Conservation (phyloP, 2,888 invertebrate species). For the Gonocerus acuteangulatus region DNA sequence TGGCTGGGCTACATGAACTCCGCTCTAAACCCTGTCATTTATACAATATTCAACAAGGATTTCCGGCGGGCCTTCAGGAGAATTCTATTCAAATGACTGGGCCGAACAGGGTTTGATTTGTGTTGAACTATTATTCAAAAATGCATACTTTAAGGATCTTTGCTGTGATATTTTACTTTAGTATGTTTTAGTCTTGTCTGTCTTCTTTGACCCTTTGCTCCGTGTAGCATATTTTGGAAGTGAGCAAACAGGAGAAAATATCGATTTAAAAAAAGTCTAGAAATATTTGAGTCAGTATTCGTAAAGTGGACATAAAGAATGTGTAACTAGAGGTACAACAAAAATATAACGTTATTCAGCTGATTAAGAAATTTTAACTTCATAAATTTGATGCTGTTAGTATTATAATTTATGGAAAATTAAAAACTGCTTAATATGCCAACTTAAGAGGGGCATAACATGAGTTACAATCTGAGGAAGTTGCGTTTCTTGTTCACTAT, state of each 20-base stretch:
- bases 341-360: no score
- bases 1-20: constrained; percentile 98
- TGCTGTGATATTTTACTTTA: constrained; percentile 25
- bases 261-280: not conserved
- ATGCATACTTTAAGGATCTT: constrained; percentile 24
- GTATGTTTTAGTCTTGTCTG: constrained; percentile 8
- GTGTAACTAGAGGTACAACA: no score
- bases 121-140: not conserved
- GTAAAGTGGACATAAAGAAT: no score
- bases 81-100: constrained; percentile 72
- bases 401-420: no score
- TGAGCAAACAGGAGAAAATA: not conserved
- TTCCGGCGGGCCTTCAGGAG: constrained; percentile 90
- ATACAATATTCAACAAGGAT: constrained; percentile 96
- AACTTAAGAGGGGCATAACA: no score
- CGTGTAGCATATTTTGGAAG: not conserved
- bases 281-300: no score
- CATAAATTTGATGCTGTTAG: no score
- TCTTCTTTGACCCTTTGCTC: not conserved
- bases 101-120: constrained; percentile 2
- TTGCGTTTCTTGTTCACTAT: no score
- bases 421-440: no score
- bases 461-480: no score
- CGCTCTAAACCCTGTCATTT: constrained; percentile 89
- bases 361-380: no score